Base-by-base conservation (phyloP, 2,797 vertebrate genomes). In the Calcarius lapponicus region DNA sequence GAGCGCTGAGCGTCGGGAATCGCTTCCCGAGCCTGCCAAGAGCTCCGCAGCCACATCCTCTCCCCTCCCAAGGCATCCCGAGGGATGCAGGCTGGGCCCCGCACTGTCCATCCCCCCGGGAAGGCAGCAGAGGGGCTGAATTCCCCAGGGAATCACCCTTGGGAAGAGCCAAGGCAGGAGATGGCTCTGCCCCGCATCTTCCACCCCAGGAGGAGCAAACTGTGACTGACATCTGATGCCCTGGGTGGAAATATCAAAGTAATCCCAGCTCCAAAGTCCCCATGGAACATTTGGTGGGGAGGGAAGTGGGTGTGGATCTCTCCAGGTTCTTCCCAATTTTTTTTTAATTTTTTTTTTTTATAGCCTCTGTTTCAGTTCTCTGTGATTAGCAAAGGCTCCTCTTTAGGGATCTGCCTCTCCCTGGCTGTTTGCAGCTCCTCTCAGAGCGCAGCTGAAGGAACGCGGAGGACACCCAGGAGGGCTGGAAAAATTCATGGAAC, bases 31-130 rank as follows among this genome's bases (percentile, higher is more conserved):
- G 22, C 31, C 24, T 24, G 34, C n/a, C 6, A 50, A 28, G 34
- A 22, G 36, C 32, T 47, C 86, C 10, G 0, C 22, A 21, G 14
- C 0, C 2, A 0, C 47, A 50, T 17, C 13, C 53, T 16, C 13
- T 62, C 32, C 65, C 24, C 56, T 11, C 36, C 2, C 58, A 56
- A 18, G 18, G 15, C 36, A 0, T 11, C 36, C 42, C 3, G 0
- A 60, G 62, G 70, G 70, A 5, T 45, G 75, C 42, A 14, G 74
- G 50, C 8, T 16, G 32, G 9, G 31, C 10, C 45, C 61, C 53
- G 8, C 6, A 0, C 7, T 26, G 29, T 22, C 20, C 21, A 5
- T 20, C 10, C 38, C 11, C 3, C 12, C 1, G 1, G 29, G 28
- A 24, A 56, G 28, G 61, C 42, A 26, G 88, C 66, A 38, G 84